Percentiles rank a stretch among this genome's conserved stretches.
Evolutionary conservation across 2,888 invertebrate genomes (phyloP).

Genomic region (Hololepta plana): DNA sequence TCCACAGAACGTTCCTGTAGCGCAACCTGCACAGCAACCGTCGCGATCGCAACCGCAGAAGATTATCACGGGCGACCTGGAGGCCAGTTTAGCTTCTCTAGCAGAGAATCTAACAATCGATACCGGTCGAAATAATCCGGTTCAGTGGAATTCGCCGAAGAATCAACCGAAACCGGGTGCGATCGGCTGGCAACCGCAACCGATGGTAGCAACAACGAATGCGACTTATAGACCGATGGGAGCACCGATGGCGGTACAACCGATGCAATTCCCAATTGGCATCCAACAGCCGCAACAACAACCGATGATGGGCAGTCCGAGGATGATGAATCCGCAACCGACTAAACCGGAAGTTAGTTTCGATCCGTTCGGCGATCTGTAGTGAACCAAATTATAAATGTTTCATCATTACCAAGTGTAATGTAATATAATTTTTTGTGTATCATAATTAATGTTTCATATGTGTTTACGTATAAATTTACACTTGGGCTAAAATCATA

Average conservation of each 20-base stretch:
- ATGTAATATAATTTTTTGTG: no score
- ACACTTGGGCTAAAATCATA: no score
- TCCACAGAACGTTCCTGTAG: slow-evolving; percentile 22
- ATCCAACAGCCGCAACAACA: slow-evolving; percentile 10
- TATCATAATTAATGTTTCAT: no score
- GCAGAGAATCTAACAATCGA: slow-evolving; percentile 87
- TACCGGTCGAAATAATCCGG: slow-evolving; percentile 32
- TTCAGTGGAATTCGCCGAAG: slow-evolving; percentile 71
- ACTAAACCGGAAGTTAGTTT: slow-evolving; percentile 21
- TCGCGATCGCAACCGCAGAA: slow-evolving; percentile 24
- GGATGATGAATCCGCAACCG: slow-evolving; percentile 16
- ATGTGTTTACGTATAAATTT: no score
- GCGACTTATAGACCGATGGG: slow-evolving; percentile 72
- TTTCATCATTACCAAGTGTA: no score
- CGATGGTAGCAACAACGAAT: slow-evolving; percentile 73
- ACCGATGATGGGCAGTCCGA: slow-evolving; percentile 18
- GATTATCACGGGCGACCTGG: slow-evolving; percentile 82
- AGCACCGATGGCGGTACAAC: slow-evolving; percentile 16
- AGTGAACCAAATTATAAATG: no score
- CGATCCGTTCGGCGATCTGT: slow-evolving; percentile 28
- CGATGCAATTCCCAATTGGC: slow-evolving; percentile 16
- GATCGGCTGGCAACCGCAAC: slow-evolving; percentile 71
- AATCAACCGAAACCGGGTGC: slow-evolving; percentile 58
- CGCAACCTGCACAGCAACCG: slow-evolving; percentile 16
- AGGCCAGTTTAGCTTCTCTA: slow-evolving; percentile 81